phyloP scores from a whole-genome alignment of 2,888 invertebrate genomes.

The Aphodius granarius region DNA sequence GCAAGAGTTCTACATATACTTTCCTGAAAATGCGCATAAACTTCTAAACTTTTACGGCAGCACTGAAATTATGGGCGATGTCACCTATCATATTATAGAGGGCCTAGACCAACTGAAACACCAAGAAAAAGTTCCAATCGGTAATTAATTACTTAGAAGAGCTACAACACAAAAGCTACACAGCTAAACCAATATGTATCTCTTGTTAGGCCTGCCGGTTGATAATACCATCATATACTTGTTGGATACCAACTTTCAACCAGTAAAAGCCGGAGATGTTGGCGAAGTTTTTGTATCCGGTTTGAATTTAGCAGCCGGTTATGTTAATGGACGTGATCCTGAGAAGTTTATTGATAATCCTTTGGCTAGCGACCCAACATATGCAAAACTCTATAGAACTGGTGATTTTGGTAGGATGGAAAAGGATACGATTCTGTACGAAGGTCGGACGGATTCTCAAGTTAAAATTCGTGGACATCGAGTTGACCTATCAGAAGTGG shows the following conservation, averaged over 20 bases:
- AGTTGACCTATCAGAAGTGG: constrained; percentile 83
- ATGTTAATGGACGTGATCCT: constrained; percentile 73
- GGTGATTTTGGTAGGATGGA: constrained; percentile 80
- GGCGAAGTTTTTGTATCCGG: constrained; percentile 86
- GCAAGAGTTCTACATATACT: constrained; percentile 74
- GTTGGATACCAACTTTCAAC: constrained; percentile 72
- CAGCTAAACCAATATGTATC: not conserved
- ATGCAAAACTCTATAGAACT: constrained; percentile 75
- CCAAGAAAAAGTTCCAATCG: constrained; percentile 77
- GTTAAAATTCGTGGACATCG: constrained; percentile 82
- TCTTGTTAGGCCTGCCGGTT: constrained; percentile 66
- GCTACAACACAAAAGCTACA: too few species aligned
- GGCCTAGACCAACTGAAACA: constrained; percentile 62
- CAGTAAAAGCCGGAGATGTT: constrained; percentile 71
- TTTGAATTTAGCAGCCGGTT: constrained; percentile 76
- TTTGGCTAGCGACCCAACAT: constrained; percentile 67
- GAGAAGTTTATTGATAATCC: constrained; percentile 78
- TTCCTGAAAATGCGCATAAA: constrained; percentile 64
- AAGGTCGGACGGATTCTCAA: constrained; percentile 85
- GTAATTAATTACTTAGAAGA: constrained; percentile 55
- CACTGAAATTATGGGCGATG: constrained; percentile 91
- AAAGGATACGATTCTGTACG: constrained; percentile 68
- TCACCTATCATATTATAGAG: constrained; percentile 74
- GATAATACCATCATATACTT: constrained; percentile 82
- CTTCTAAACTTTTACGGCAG: constrained; percentile 90